Conservation (phyloP, 2,888 invertebrate genomes). For the Hirudinaria manillensis region DNA sequence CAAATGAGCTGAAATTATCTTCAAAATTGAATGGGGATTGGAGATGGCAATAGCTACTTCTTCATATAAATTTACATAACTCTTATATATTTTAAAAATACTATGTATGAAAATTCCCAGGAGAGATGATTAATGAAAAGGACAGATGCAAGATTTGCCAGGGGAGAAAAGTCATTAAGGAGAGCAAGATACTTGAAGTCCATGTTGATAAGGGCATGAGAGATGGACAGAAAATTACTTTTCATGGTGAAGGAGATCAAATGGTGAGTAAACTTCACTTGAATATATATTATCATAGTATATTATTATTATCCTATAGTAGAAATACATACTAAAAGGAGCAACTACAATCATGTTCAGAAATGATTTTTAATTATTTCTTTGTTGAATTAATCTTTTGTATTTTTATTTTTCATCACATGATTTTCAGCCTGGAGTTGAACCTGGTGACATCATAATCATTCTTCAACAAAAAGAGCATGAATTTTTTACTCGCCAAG, state of each 20-base stretch:
- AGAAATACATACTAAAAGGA: too few relatives aligned
- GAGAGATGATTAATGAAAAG: constrained; percentile 61
- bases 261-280: constrained; percentile 52
- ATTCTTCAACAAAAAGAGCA: constrained; percentile 76
- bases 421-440: constrained; percentile 66
- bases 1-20: too few relatives aligned
- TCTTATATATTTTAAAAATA: too few relatives aligned
- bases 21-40: too few relatives aligned
- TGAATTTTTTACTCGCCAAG: constrained; percentile 70
- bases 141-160: constrained; percentile 75
- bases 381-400: background rate
- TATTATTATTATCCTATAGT: background rate
- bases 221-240: constrained; percentile 76
- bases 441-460: constrained; percentile 82
- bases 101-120: constrained; percentile 39
- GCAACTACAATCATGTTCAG: too few relatives aligned
- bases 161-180: constrained; percentile 75
- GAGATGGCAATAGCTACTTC: too few relatives aligned
- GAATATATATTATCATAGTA: background rate
- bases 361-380: background rate
- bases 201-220: constrained; percentile 83
- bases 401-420: too few relatives aligned
- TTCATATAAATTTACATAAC: too few relatives aligned
- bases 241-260: constrained; percentile 84
- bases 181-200: constrained; percentile 77